Base-by-base conservation (phyloP, 2,797 vertebrate genomes). In the Dermochelys coriacea region DNA sequence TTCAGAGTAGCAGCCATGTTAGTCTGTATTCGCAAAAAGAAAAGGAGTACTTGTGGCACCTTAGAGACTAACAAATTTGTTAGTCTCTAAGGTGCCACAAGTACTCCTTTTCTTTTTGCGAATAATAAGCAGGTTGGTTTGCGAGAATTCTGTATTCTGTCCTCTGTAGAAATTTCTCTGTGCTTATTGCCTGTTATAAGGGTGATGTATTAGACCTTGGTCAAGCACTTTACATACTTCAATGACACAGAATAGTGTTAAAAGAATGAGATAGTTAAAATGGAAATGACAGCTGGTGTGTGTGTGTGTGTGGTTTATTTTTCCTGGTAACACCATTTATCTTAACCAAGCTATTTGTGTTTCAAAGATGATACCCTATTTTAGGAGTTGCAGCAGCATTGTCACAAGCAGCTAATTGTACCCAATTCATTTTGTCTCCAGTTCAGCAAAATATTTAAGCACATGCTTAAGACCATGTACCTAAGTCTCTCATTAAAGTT, bases 321-420 rank as follows among this genome's bases (percentile, higher is more conserved):
- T 94, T 91, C 90, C 94, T 96, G 89, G 82, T 96, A 96, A 96
- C 96, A 93, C 92, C 91, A 90, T 78, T 93, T 52, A 89, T 94
- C 95, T 96, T 88, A 91, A 94, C 68, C 84, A 87, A 82, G 96
- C 89, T 93, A 94, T 97, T 96, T 95, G 94, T 94, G 96, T 96
- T 97, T 96, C 91, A 88, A 92, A 88, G 61, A 80, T 94, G 51
- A 6, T 94, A 55, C 88, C 93, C 93, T 78, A 93, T 93, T 92
- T 80, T 78, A 75, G 95, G 96, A 96, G 84, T 82, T 96, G 84
- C 87, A 94, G 91, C 92, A 92, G 75, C 93, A 90, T 96, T 86
- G 91, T 96, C 94, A 96, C 93, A 95, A 92, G 93, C 91, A 96
- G 94, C 95, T 92, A 93, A 92, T 94, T 96, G 91, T 80, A 96